Base-by-base conservation (phyloP, 2,113 vertebrate genomes). In the Sprattus sprattus region DNA sequence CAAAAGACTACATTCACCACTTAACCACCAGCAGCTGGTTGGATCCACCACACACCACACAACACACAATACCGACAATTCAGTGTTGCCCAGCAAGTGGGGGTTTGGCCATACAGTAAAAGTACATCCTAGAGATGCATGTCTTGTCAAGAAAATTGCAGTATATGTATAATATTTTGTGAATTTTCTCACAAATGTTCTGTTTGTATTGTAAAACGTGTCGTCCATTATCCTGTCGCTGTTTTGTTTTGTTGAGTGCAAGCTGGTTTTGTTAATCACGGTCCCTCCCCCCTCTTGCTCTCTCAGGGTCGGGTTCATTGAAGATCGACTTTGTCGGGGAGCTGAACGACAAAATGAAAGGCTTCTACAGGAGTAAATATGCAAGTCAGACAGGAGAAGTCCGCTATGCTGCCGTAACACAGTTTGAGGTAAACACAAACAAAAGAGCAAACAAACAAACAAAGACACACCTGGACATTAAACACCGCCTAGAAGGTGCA, bases 271-370 rank as follows among this genome's bases (percentile, higher is more conserved):
- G 87, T 82, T 82, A 52, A 83, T 60, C 52, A 49, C 0, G 32
- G 32, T 25, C 78, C 20, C 71, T 85, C n/a, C 83, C 39, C 81
- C 22, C n/a, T 39, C 39, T 39, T 92, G 25, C 39, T 9, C 71
- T 81, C 64, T 46, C 93, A 99, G 98, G 98, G 88, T 96, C 95
- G 0, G 98, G 98, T 90, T 95, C 89, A 0, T 93, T 99, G 93
- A 99, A 98, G 95, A 98, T 99, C 46, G 97, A 99, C 94, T 99
- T 98, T 92, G 98, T 99, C 5, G 98, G 98, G 49, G 98, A 99
- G 90, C 94, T 99, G 88, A 99, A 99, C 10, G 98, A 99, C 92
- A 99, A 99, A 94, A 99, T 99, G 98, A 99, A 99, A 92, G 98
- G 98, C 0, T 99, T 99, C 88, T 99, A 99, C 88, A 94, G 98